Evolutionary conservation across 1,140 invertebrate genomes (phyloP).

Genomic region (Pollicipes pollicipes): DNA sequence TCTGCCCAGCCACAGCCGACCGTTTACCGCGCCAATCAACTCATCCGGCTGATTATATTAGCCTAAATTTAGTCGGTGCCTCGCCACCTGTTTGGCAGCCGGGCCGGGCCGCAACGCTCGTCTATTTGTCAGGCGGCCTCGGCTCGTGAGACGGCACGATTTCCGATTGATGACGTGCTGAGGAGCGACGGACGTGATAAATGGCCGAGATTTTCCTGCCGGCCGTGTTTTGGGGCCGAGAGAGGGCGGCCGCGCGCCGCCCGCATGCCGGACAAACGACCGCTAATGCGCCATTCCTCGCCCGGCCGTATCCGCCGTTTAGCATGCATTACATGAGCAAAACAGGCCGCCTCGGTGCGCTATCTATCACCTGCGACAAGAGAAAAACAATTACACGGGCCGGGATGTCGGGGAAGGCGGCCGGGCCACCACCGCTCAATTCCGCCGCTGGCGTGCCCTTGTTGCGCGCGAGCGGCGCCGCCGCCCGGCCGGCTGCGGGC

Average conservation of each 20-base stretch:
- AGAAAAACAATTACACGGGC: background rate
- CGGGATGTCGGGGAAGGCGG: no score
- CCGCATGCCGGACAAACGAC: background rate
- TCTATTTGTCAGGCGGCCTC: no score
- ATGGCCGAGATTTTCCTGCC: background rate
- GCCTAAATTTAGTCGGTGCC: background rate
- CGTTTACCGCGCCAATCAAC: background rate
- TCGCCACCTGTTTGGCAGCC: no score
- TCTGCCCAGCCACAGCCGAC: background rate
- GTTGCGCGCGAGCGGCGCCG: background rate
- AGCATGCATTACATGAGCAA: background rate
- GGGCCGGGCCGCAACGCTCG: no score
- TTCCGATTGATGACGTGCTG: background rate
- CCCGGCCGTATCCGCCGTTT: background rate
- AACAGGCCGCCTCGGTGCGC: background rate
- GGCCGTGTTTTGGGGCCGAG: background rate
- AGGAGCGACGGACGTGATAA: background rate
- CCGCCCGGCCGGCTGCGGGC: no score
- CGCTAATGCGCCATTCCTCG: background rate
- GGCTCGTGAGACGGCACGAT: background rate
- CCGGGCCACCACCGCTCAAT: no score
- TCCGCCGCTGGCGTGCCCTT: background rate
- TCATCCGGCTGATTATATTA: background rate
- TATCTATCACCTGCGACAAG: background rate
- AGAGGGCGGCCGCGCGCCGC: no score